phyloP scores from a whole-genome alignment of 2,797 vertebrate species.

The Falco novaeseelandiae region DNA sequence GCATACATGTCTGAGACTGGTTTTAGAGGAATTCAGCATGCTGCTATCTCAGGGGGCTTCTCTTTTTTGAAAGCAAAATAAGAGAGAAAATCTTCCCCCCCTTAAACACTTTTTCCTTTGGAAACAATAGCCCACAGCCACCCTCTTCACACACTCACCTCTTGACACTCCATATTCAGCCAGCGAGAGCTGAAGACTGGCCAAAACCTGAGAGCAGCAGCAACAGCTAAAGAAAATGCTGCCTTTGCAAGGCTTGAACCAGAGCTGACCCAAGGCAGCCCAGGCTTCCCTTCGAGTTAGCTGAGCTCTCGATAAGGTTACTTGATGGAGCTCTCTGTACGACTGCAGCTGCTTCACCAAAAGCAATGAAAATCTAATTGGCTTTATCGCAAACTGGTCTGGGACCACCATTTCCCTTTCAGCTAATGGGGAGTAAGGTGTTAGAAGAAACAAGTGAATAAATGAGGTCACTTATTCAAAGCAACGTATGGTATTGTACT shows the following conservation, averaged over 20 bases:
- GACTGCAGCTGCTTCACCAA: not conserved
- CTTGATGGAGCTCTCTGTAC: not conserved
- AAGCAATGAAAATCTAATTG: not conserved
- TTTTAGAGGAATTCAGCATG: constrained; percentile 1
- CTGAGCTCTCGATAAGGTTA: not conserved
- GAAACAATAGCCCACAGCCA: constrained; percentile 20
- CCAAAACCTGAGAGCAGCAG: not conserved
- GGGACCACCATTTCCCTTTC: not conserved
- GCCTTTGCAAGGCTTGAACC: not conserved
- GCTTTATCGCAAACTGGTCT: not conserved
- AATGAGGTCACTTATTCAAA: not conserved
- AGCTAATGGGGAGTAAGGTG: not conserved
- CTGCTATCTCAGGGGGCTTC: not conserved
- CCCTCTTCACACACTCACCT: not conserved
- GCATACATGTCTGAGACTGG: not conserved
- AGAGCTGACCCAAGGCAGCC: not conserved
- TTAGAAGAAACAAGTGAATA: not conserved
- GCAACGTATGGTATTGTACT: not conserved
- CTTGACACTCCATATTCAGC: constrained; percentile 6
- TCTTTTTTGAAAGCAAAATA: not conserved
- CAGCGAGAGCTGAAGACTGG: not conserved
- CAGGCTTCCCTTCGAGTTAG: not conserved
- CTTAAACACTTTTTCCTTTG: not conserved
- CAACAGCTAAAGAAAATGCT: not conserved
- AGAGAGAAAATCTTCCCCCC: not conserved